phyloP scores from a whole-genome alignment of 2,113 vertebrate species.

The Verasper variegatus region DNA sequence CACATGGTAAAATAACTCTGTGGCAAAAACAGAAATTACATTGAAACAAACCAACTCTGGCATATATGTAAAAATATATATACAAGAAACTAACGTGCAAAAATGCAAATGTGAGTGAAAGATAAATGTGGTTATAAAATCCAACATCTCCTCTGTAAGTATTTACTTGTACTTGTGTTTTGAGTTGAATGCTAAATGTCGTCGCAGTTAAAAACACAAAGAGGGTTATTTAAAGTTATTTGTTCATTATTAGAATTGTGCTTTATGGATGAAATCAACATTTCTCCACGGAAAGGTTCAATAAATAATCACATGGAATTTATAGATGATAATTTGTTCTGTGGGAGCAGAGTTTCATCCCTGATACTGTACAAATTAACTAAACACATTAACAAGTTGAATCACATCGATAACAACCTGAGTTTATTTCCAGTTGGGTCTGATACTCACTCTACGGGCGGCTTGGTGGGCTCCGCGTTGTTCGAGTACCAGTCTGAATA shows the following conservation, averaged over 20 bases:
- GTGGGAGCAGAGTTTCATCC: no score
- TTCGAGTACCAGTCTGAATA: conserved; percentile 72
- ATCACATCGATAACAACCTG: no score
- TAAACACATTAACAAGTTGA: no score
- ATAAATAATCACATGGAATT: no score
- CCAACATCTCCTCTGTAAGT: neutral
- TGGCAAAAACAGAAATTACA: conserved; percentile 1
- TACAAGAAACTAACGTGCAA: neutral
- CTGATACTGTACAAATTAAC: no score
- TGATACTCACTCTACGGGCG: conserved; percentile 77
- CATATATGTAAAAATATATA: neutral
- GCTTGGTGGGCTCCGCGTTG: conserved; percentile 70
- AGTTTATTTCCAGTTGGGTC: neutral
- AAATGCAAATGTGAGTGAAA: neutral
- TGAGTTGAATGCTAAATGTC: neutral
- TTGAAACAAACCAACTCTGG: neutral
- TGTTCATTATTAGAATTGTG: neutral
- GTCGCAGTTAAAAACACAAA: neutral
- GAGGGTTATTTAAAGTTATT: no score
- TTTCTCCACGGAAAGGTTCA: no score
- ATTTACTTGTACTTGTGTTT: neutral
- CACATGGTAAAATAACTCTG: conserved; percentile 76
- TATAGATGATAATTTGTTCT: no score
- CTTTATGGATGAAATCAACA: neutral
- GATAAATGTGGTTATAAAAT: neutral